These are phyloP conservation scores for Ophonus ardosiacus DNA, from an alignment of 2,888 invertebrate species.

Conservation along the genomic window DNA sequence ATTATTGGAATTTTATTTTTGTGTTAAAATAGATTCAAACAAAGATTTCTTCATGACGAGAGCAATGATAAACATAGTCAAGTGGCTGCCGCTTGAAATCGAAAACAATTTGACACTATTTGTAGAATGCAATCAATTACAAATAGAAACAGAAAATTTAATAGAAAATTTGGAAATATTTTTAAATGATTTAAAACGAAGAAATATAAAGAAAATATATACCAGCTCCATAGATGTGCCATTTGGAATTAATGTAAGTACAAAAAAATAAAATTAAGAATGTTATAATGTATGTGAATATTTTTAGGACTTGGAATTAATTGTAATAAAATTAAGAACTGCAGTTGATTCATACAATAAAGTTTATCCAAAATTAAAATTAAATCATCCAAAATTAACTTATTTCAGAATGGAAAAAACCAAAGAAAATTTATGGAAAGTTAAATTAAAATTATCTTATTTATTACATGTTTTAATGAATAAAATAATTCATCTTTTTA, in stretches of 20 bases:
- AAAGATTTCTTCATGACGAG: constrained; percentile 71
- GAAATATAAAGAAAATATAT: constrained; percentile 67
- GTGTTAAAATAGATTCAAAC: constrained; percentile 27
- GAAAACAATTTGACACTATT: constrained; percentile 77
- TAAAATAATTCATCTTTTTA: constrained; percentile 78
- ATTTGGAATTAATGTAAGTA: constrained; percentile 72
- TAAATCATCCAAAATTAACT: constrained; percentile 70
- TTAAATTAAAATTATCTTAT: constrained; percentile 79
- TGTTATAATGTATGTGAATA: constrained; percentile 60
- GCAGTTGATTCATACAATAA: constrained; percentile 78
- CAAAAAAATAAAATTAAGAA: constrained; percentile 21
- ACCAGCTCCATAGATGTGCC: constrained; percentile 67
- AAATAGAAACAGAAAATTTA: constrained; percentile 74
- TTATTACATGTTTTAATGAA: constrained; percentile 78
- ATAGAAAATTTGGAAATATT: constrained; percentile 74
- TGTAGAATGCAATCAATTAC: constrained; percentile 77
- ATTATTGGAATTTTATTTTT: constrained; percentile 56
- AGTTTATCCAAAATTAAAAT: constrained; percentile 77
- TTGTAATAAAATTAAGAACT: constrained; percentile 78
- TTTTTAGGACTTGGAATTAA: constrained; percentile 80
- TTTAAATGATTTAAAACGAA: constrained; percentile 76
- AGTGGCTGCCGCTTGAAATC: constrained; percentile 79
- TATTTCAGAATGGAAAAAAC: constrained; percentile 74
- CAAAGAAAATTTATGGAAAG: constrained; percentile 78
- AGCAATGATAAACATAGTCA: constrained; percentile 73